Conservation (phyloP, 2,888 invertebrate genomes). For the Campoplex capitator region DNA sequence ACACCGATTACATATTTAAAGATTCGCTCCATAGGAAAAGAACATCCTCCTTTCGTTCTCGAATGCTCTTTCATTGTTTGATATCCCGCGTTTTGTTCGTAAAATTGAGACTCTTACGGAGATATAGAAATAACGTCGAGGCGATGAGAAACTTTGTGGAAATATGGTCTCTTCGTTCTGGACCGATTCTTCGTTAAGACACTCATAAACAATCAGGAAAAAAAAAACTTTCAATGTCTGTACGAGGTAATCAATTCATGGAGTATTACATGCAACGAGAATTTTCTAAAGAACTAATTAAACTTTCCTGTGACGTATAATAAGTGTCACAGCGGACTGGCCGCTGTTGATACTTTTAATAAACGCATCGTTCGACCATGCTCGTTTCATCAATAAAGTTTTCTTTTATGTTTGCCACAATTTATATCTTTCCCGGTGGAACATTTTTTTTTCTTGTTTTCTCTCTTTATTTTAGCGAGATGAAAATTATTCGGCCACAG, state of each 20-base stretch:
- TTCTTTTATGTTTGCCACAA: background rate
- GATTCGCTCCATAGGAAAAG: background rate
- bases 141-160: slow-evolving; percentile 24
- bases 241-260: slow-evolving; percentile 11
- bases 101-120: background rate
- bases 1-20: slow-evolving; percentile 23
- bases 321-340: slow-evolving; percentile 50
- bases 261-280: slow-evolving; percentile 12
- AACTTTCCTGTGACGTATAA: slow-evolving; percentile 56
- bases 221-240: background rate
- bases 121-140: slow-evolving; percentile 1
- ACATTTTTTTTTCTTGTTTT: background rate
- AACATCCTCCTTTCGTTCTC: background rate
- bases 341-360: slow-evolving; percentile 52
- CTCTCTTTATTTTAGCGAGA: background rate
- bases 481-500: background rate
- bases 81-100: background rate
- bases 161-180: background rate
- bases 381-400: slow-evolving; percentile 55
- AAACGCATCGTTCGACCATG: slow-evolving; percentile 26
- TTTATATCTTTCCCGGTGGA: slow-evolving; percentile 39
- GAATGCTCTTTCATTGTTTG: slow-evolving; percentile 38
- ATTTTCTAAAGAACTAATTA: slow-evolving; percentile 61
- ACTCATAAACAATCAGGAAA: background rate
- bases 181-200: background rate